Evolutionary conservation across 2,797 vertebrate species (phyloP).

Genomic region (Myotis myotis): DNA sequence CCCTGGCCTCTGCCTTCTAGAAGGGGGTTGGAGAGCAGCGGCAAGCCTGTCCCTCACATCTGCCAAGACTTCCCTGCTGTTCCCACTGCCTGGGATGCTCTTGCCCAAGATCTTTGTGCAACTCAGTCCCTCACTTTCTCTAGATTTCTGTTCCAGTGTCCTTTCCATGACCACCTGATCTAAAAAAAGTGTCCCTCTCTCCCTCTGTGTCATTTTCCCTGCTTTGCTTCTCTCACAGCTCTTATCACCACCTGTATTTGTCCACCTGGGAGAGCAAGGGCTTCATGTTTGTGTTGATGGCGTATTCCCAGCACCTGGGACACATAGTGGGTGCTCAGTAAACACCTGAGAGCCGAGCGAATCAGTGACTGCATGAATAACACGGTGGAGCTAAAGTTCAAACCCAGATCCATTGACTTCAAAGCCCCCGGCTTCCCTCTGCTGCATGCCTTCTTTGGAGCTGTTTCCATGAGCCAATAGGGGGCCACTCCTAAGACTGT

Average conservation of each 20-base stretch:
- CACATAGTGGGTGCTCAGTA: background rate
- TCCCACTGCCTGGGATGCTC: accelerated
- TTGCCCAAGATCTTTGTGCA: background rate
- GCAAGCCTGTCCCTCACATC: background rate
- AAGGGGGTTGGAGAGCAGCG: background rate
- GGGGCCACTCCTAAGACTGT: background rate
- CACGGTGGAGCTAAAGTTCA: background rate
- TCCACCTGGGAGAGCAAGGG: background rate
- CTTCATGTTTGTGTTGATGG: background rate
- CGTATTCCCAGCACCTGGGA: background rate
- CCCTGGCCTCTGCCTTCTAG: background rate
- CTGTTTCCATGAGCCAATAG: background rate
- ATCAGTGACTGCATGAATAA: background rate
- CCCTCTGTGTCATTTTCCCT: background rate
- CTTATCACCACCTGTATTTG: background rate
- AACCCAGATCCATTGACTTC: background rate
- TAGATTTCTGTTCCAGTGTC: background rate
- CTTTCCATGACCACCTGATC: background rate
- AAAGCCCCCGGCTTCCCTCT: background rate
- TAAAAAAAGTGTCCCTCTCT: background rate
- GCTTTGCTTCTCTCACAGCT: background rate
- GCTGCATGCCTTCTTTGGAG: background rate
- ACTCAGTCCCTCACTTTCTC: background rate
- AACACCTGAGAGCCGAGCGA: background rate
- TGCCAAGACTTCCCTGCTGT: background rate